Evolutionary conservation across 2,113 vertebrate genomes (phyloP).

Genomic region (Electrona antarctica): DNA sequence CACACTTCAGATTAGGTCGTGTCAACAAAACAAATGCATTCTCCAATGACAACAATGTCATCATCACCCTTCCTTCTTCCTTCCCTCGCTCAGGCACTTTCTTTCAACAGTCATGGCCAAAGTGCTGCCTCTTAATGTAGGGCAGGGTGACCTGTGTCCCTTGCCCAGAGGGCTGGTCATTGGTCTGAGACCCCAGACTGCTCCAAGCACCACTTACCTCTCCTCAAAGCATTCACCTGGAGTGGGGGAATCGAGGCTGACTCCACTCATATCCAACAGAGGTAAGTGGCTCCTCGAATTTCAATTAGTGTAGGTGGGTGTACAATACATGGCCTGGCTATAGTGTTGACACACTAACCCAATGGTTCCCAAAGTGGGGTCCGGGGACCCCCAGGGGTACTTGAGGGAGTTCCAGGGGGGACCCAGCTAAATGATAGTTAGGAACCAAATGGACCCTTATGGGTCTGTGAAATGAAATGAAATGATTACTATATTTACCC

Average conservation of each 20-base stretch:
- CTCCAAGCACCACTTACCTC: background rate
- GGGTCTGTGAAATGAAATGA: no score
- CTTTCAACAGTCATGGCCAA: slow-evolving; percentile 28
- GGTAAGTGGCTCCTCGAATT: slow-evolving; percentile 17
- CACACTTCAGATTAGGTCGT: slow-evolving; percentile 24
- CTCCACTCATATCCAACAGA: slow-evolving; percentile 12
- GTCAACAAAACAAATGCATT: slow-evolving; percentile 18
- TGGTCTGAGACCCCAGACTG: slow-evolving; percentile 12
- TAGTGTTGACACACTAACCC: no score
- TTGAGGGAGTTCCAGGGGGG: no score
- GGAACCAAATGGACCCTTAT: no score
- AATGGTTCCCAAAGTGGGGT: no score
- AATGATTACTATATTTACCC: no score
- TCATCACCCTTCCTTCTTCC: slow-evolving; percentile 4
- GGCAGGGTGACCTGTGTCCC: background rate
- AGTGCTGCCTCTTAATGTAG: background rate
- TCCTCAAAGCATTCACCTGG: background rate
- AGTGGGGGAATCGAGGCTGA: background rate
- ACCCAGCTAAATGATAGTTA: no score
- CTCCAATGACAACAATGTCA: slow-evolving; percentile 6
- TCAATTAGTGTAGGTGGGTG: no score
- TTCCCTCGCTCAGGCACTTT: background rate
- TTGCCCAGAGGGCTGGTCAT: slow-evolving; percentile 22
- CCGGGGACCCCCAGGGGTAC: no score
- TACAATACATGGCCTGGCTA: no score